Percentiles rank a stretch among this genome's conserved stretches.
These are phyloP conservation scores for Spodoptera frugiperda DNA, from an alignment of 1,140 invertebrate species.

Conservation along the genomic window DNA sequence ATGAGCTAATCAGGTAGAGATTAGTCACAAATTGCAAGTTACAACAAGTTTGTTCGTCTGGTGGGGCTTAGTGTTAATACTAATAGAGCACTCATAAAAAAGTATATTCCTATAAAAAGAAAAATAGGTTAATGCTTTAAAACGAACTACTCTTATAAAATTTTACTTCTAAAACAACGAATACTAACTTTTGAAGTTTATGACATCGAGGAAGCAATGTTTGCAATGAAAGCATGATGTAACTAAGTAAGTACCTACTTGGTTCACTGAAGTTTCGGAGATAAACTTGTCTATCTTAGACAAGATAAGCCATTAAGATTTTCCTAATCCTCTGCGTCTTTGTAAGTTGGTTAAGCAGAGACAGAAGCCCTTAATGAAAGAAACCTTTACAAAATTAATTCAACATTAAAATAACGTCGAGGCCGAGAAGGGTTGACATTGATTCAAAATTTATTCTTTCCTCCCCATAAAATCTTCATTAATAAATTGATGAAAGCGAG, in stretches of 20 bases:
- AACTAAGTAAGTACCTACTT: too few relatives aligned
- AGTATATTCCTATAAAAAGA: too few relatives aligned
- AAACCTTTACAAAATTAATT: not conserved
- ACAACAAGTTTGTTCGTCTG: not conserved
- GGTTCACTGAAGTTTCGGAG: not conserved
- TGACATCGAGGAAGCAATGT: not conserved
- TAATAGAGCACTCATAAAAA: not conserved
- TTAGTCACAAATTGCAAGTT: slow-evolving; percentile 21
- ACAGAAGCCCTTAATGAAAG: not conserved
- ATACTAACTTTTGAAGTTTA: too few relatives aligned
- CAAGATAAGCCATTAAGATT: slow-evolving; percentile 9
- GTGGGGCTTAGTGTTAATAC: not conserved
- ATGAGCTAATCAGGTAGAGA: not conserved
- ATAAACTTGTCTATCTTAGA: slow-evolving; percentile 7
- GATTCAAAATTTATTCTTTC: slow-evolving; percentile 20
- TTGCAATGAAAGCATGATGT: not conserved
- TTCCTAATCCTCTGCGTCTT: not conserved
- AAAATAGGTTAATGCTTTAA: too few relatives aligned
- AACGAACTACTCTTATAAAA: too few relatives aligned
- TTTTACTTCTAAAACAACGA: too few relatives aligned
- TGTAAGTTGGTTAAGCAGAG: not conserved
- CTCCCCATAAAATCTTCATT: slow-evolving; percentile 6
- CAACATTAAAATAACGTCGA: not conserved
- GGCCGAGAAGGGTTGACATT: not conserved
- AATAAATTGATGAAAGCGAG: slow-evolving; percentile 28